phyloP scores from a whole-genome alignment of 2,888 invertebrate genomes.

The Drosophila mulleri region DNA sequence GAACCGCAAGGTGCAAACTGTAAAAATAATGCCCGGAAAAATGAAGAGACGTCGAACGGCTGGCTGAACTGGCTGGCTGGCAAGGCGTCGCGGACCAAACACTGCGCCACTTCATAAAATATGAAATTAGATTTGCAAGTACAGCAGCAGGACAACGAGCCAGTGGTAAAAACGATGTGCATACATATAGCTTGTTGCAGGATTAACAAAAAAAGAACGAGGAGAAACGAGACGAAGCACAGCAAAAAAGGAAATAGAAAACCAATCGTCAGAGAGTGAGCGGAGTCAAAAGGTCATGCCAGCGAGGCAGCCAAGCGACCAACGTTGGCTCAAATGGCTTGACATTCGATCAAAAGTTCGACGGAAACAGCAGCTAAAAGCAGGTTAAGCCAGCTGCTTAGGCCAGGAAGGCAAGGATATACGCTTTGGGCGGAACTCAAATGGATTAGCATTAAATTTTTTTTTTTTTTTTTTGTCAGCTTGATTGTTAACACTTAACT shows the following conservation, averaged over 20 bases:
- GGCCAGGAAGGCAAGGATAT: neutral
- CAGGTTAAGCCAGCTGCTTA: constrained; percentile 16
- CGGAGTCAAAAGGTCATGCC: constrained; percentile 63
- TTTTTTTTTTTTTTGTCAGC: no score
- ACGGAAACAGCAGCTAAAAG: constrained; percentile 53
- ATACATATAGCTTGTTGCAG: constrained; percentile 60
- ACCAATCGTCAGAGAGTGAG: constrained; percentile 19
- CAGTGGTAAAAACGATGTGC: constrained; percentile 46
- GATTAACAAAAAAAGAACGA: constrained; percentile 29
- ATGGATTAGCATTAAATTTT: no score
- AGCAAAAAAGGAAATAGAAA: neutral
- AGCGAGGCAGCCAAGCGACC: constrained; percentile 49
- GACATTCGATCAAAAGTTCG: constrained; percentile 77
- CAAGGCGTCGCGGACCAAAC: constrained; percentile 39
- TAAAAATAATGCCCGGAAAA: constrained; percentile 48
- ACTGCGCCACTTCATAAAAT: constrained; percentile 76
- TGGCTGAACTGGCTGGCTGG: neutral
- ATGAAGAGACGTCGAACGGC: constrained; percentile 37
- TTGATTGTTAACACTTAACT: no score
- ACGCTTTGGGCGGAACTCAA: constrained; percentile 3
- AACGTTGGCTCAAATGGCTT: constrained; percentile 72
- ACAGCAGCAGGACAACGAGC: constrained; percentile 46
- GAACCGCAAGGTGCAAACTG: constrained; percentile 54
- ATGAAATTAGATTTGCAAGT: constrained; percentile 78
- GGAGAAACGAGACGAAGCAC: neutral